These are phyloP conservation scores for Notospermus geniculatus DNA, from an alignment of 1,140 invertebrate genomes.

Conservation along the genomic window DNA sequence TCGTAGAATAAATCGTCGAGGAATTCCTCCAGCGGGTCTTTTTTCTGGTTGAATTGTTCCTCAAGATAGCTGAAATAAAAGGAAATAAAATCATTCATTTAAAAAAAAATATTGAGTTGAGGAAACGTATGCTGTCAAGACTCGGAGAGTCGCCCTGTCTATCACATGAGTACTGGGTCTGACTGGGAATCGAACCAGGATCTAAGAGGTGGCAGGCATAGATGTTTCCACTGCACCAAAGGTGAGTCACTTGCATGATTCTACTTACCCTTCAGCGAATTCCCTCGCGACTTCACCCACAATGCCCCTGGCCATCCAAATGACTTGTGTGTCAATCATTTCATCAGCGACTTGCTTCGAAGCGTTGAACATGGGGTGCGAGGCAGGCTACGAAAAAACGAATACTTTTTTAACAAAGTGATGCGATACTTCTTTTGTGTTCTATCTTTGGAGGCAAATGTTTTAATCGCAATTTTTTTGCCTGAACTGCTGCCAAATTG, in stretches of 20 bases:
- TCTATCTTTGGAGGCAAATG: too few relatives aligned
- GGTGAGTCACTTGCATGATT: not conserved
- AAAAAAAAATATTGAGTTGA: not conserved
- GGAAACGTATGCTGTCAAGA: not conserved
- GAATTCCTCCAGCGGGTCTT: slow-evolving; percentile 4
- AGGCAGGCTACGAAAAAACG: too few relatives aligned
- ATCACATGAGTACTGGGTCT: too few relatives aligned
- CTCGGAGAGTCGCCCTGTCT: not conserved
- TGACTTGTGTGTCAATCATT: not conserved
- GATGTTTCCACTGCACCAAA: too few relatives aligned
- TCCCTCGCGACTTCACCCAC: not conserved
- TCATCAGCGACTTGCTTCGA: not conserved
- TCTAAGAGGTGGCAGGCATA: too few relatives aligned
- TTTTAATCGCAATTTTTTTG: too few relatives aligned
- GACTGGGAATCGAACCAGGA: too few relatives aligned
- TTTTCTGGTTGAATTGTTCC: slow-evolving; percentile 5
- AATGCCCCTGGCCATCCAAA: slow-evolving; percentile 8
- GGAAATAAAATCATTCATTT: not conserved
- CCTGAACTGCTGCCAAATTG: too few relatives aligned
- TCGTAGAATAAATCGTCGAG: not conserved
- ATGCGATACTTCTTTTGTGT: too few relatives aligned
- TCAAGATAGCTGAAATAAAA: slow-evolving; percentile 8
- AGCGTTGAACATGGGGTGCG: not conserved
- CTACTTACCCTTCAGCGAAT: not conserved
- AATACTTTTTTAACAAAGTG: too few relatives aligned